Evolutionary conservation across 2,888 invertebrate species (phyloP), one percentile per base, ranked within the genome.

Genomic region (Chirona hameri): DNA sequence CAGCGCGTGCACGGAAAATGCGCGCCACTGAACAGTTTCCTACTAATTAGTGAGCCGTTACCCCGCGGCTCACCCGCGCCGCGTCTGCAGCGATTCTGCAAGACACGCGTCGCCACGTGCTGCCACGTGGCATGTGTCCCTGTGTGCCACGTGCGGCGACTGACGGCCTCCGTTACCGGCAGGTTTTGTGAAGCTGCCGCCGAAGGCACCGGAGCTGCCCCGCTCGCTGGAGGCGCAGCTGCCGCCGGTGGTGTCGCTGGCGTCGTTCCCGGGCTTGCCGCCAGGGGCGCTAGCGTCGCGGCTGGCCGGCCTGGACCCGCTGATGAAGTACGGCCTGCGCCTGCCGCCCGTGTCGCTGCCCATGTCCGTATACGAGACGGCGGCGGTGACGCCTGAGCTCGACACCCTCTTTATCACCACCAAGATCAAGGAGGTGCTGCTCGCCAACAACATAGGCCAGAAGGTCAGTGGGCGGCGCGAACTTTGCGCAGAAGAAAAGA

Each of bases 391-490:
- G 18, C 96, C 96, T 86, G 98, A 98, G 88, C 91, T 99, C 85
- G 98, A 99, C 89, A 99, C 99, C 1, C 96, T 98, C 88, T 93
- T 94, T 31, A 96, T 98, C 86, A 98, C 98, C 3, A 97, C 97
- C 15, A 96, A 96, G 88, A 98, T 98, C 88, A 99, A 98, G 88
- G 98, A 98, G 88, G 97, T 98, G 0, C 90, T 99, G 18, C 90
- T 98, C 82, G 97, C 98, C 69, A 98, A 98, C 88, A 98, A 98
- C 87, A 97, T 99, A 86, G 98, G 98, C 5, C 99, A 99, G 89
- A 98, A 98, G 91, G 91, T 93, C 88, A 83, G 85, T n/a, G 79
- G 31, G n/a, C n/a, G n/a, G n/a, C n/a, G n/a, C n/a, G n/a, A n/a
- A n/a, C n/a, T n/a, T n/a, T n/a, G n/a, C n/a, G n/a, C n/a, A n/a